A percentile compares a stretch with the other conserved stretches of the same genome.
phyloP scores from a whole-genome alignment of 2,797 vertebrate genomes.

The Schizopygopsis malacanthus region DNA sequence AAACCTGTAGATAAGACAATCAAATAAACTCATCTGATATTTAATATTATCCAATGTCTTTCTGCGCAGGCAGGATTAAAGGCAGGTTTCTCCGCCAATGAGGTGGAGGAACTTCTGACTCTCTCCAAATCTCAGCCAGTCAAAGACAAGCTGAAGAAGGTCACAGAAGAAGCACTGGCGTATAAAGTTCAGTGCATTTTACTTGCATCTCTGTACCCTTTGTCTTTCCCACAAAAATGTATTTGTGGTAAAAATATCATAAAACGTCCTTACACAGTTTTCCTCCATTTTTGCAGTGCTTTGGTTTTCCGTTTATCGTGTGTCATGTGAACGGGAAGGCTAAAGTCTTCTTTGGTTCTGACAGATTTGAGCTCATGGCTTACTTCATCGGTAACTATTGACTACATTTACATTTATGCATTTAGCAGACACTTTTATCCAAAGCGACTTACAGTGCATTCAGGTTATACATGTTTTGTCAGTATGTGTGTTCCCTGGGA shows the following conservation, averaged over 20 bases:
- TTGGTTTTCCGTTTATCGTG: conserved; percentile 87
- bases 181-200: too few relatives aligned
- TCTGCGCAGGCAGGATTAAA: conserved; percentile 79
- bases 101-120: conserved; percentile 75
- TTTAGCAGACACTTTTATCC: too few relatives aligned
- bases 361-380: not conserved
- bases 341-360: conserved; percentile 73
- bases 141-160: conserved; percentile 72
- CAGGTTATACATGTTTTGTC: too few relatives aligned
- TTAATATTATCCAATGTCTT: conserved; percentile 5
- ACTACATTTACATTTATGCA: too few relatives aligned
- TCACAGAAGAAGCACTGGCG: not conserved
- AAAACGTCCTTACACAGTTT: conserved; percentile 14
- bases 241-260: not conserved
- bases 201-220: too few relatives aligned
- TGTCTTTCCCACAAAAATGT: not conserved
- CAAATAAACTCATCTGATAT: too few relatives aligned
- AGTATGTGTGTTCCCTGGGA: too few relatives aligned
- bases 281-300: conserved; percentile 71
- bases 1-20: not conserved
- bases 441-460: too few relatives aligned
- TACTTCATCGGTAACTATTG: not conserved
- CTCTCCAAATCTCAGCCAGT: conserved; percentile 74
- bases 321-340: conserved; percentile 80
- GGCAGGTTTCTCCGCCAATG: conserved; percentile 80